Conservation (phyloP, 2,797 vertebrate species). For the Squalus acanthias region DNA sequence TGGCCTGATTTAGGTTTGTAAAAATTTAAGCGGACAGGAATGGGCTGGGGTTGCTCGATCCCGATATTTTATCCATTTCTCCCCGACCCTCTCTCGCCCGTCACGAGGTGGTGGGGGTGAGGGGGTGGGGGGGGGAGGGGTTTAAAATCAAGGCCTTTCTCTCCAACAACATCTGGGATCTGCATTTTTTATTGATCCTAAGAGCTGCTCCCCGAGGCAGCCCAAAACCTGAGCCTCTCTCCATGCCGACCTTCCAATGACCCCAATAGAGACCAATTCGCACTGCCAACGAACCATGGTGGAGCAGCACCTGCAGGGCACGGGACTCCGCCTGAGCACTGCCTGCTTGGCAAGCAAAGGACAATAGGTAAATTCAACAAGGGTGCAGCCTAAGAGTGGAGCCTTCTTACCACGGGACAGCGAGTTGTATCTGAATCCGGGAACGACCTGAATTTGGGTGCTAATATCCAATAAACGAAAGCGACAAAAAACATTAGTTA, state of each 20-base stretch:
- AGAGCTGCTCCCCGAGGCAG: background rate
- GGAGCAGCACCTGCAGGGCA: background rate
- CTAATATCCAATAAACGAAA: background rate
- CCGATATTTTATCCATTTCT: background rate
- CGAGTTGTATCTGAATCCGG: background rate
- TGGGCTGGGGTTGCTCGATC: no score
- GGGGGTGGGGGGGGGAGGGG: no score
- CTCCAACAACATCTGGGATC: background rate
- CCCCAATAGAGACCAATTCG: background rate
- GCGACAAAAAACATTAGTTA: background rate
- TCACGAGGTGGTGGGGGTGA: no score
- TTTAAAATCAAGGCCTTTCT: background rate
- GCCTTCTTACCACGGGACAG: no score
- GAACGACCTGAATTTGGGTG: background rate
- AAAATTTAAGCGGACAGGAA: background rate
- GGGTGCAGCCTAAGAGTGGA: no score
- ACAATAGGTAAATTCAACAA: background rate
- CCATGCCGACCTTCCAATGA: background rate
- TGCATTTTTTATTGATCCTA: background rate
- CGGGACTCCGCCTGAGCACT: background rate
- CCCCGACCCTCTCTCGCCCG: no score
- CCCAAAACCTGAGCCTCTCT: background rate
- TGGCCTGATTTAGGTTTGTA: background rate
- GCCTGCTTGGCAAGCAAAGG: background rate
- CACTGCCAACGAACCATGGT: background rate